Evolutionary conservation across 2,797 vertebrate species (phyloP).

Genomic region (Enteromius radiatus): DNA sequence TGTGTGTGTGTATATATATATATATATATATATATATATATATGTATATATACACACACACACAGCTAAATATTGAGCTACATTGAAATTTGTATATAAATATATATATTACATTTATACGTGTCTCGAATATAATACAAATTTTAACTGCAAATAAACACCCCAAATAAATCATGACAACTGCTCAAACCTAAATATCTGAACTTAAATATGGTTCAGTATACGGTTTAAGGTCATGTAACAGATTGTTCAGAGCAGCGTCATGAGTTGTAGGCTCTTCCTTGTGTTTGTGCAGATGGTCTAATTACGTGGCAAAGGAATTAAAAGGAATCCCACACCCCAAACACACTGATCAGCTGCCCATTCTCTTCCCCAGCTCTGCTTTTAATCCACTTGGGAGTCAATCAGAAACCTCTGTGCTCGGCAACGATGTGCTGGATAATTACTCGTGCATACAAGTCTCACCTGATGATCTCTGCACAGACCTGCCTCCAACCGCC

Average conservation of each 20-base stretch:
- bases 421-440: conserved; percentile 37
- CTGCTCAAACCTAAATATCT: neutral
- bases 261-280: conserved; percentile 22
- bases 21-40: too few species aligned
- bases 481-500: conserved; percentile 48
- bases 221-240: neutral
- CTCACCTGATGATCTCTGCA: conserved; percentile 62
- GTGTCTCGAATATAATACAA: neutral
- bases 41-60: too few species aligned
- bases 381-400: conserved; percentile 83
- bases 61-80: too few species aligned
- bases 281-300: conserved; percentile 79
- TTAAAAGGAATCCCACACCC: conserved; percentile 75
- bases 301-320: conserved; percentile 86
- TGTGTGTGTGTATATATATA: too few species aligned
- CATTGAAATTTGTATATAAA: too few species aligned
- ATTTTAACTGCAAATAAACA: neutral
- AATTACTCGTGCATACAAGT: conserved; percentile 35
- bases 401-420: conserved; percentile 82
- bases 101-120: too few species aligned
- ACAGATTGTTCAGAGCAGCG: conserved; percentile 7
- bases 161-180: neutral
- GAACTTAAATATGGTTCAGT: neutral
- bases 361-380: conserved; percentile 70
- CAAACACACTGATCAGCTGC: conserved; percentile 67